These are phyloP conservation scores for Eufriesea mexicana DNA, from an alignment of 1,140 invertebrate species.

Conservation along the genomic window DNA sequence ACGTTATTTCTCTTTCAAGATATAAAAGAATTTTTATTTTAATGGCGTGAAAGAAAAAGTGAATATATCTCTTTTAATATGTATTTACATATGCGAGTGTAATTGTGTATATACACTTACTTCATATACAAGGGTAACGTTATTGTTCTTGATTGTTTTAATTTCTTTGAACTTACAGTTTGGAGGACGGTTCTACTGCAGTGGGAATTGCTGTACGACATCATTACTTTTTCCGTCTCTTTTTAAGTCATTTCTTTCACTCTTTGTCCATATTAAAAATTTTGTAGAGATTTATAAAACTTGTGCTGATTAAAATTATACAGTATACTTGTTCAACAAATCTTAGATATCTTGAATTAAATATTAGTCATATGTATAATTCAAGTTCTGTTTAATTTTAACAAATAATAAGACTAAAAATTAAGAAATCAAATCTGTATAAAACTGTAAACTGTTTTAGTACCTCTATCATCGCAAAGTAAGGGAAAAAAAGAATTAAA, in stretches of 20 bases:
- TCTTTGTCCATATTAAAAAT: conserved; percentile 24
- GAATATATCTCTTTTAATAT: conserved; percentile 8
- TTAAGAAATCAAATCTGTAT: conserved; percentile 5
- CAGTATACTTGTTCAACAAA: conserved; percentile 22
- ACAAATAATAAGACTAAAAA: conserved; percentile 2
- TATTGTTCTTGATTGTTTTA: conserved; percentile 79
- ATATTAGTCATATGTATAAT: neutral
- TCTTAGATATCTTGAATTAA: neutral
- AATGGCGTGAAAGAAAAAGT: conserved; percentile 39
- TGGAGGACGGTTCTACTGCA: conserved; percentile 75
- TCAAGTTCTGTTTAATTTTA: conserved; percentile 6
- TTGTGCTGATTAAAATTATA: conserved; percentile 9
- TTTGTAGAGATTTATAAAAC: conserved; percentile 9
- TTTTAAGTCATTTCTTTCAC: conserved; percentile 64
- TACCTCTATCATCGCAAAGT: conserved; percentile 56
- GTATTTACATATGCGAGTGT: neutral
- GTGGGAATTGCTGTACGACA: conserved; percentile 77
- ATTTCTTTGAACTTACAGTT: conserved; percentile 83
- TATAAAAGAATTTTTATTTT: conserved; percentile 17
- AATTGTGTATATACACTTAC: conserved; percentile 35
- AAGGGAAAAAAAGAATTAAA: too few species aligned
- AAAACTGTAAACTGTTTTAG: conserved; percentile 13
- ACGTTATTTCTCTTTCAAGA: conserved; percentile 16
- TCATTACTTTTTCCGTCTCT: conserved; percentile 75
- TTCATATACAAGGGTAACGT: conserved; percentile 50